A percentile compares a stretch with the other conserved stretches of the same genome.
Conservation (phyloP, 2,888 invertebrate species). For the Stomorhina lunata region DNA sequence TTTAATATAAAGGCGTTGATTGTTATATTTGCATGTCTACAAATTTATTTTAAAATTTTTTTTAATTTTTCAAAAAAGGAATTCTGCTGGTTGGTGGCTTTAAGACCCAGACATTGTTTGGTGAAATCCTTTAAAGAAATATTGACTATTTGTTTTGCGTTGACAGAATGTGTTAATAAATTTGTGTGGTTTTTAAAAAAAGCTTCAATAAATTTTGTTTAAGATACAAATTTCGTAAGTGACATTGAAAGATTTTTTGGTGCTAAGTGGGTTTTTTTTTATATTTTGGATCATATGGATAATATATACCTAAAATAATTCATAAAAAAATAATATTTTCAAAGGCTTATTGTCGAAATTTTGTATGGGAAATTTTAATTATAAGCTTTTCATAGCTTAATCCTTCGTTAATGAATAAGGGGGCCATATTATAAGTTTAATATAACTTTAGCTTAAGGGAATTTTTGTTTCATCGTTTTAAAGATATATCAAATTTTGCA, state of each 20-base stretch:
- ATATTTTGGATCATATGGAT: too few species aligned
- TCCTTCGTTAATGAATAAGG: too few species aligned
- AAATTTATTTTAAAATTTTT: conserved; percentile 13
- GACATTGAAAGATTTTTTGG: conserved; percentile 30
- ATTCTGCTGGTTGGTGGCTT: background rate
- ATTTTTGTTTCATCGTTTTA: too few species aligned
- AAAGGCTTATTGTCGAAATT: too few species aligned
- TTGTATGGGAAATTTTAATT: too few species aligned
- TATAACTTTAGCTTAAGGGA: too few species aligned
- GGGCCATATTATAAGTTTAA: too few species aligned
- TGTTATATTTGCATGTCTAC: conserved; percentile 28
- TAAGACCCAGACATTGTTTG: conserved; percentile 11
- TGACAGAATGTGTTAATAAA: conserved; percentile 21
- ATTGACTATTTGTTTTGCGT: conserved; percentile 4
- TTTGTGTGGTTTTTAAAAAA: background rate
- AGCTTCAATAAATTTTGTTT: background rate
- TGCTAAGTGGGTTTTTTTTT: too few species aligned
- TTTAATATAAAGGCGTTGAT: conserved; percentile 48
- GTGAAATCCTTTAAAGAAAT: background rate
- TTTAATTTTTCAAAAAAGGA: background rate
- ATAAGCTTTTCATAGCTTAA: too few species aligned
- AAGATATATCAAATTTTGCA: too few species aligned
- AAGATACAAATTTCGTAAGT: background rate
- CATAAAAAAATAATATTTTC: too few species aligned
- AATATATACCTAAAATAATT: too few species aligned